These are phyloP conservation scores for Ormyrus rosae DNA, from an alignment of 2,888 invertebrate species.

Conservation along the genomic window DNA sequence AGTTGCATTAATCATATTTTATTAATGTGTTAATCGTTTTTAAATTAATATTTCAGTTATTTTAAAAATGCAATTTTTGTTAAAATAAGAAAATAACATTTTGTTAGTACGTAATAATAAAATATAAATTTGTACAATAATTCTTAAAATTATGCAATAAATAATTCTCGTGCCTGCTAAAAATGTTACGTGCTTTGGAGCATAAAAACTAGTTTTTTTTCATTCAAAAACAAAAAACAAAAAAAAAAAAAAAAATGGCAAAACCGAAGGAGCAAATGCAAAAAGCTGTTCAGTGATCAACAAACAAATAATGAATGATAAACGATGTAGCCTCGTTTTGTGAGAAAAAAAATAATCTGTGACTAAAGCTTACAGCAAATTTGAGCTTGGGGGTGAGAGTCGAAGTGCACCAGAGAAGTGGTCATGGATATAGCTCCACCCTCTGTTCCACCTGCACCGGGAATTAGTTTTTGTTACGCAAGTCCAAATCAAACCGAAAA, in stretches of 20 bases:
- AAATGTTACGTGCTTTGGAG: no score
- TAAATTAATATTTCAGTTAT: no score
- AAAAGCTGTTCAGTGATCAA: slow-evolving; percentile 3
- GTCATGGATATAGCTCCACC: slow-evolving; percentile 70
- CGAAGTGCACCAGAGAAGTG: slow-evolving; percentile 71
- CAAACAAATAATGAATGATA: slow-evolving; percentile 6
- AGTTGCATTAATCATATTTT: no score
- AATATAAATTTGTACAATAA: no score
- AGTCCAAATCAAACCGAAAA: slow-evolving; percentile 48
- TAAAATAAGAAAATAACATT: no score
- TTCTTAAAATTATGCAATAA: no score
- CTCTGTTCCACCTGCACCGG: slow-evolving; percentile 74
- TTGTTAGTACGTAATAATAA: no score
- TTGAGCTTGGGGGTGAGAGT: slow-evolving; percentile 72
- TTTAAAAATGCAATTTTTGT: no score
- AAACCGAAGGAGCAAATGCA: neutral
- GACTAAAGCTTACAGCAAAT: slow-evolving; percentile 74
- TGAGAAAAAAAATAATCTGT: slow-evolving; percentile 58
- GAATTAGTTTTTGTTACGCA: slow-evolving; percentile 56
- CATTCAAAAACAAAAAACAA: neutral
- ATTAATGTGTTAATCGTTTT: no score
- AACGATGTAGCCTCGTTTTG: neutral
- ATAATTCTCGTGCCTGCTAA: no score
- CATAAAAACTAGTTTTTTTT: no score
- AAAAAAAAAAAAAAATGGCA: slow-evolving; percentile 2